A percentile compares a stretch with the other conserved stretches of the same genome.
phyloP scores from a whole-genome alignment of 2,113 vertebrate species.

The Myrmecobius fasciatus region DNA sequence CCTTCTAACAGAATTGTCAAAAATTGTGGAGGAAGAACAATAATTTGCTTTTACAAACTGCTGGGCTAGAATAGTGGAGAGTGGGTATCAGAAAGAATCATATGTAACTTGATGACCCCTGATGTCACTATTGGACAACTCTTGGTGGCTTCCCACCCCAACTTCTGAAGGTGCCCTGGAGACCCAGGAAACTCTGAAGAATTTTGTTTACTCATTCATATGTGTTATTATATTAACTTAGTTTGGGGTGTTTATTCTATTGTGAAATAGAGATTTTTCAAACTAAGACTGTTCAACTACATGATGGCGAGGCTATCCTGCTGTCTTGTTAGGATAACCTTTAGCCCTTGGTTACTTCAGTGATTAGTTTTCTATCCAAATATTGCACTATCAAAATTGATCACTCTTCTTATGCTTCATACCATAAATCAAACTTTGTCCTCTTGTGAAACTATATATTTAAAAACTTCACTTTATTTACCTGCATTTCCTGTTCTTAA shows the following conservation, averaged over 20 bases:
- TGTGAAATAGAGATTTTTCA: neutral
- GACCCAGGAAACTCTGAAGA: neutral
- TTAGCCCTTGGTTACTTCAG: neutral
- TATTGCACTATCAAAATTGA: neutral
- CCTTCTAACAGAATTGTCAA: neutral
- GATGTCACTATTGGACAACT: neutral
- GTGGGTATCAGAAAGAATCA: neutral
- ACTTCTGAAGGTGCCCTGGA: neutral
- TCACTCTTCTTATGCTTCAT: neutral
- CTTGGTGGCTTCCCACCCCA: neutral
- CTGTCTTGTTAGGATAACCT: neutral
- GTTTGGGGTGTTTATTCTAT: neutral
- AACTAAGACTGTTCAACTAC: neutral
- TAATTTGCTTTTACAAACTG: neutral
- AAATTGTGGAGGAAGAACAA: neutral
- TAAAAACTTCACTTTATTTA: neutral
- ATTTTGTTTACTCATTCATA: neutral
- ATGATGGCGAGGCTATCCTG: neutral
- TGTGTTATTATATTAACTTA: neutral
- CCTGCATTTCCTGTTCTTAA: neutral
- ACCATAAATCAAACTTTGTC: conserved; percentile 5
- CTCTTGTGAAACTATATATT: conserved; percentile 1
- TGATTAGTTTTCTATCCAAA: neutral
- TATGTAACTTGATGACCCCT: neutral
- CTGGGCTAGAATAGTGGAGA: neutral